Percentiles rank a stretch among this genome's conserved stretches.
phyloP scores from a whole-genome alignment of 2,797 vertebrate genomes.

The Neostethus bicornis region DNA sequence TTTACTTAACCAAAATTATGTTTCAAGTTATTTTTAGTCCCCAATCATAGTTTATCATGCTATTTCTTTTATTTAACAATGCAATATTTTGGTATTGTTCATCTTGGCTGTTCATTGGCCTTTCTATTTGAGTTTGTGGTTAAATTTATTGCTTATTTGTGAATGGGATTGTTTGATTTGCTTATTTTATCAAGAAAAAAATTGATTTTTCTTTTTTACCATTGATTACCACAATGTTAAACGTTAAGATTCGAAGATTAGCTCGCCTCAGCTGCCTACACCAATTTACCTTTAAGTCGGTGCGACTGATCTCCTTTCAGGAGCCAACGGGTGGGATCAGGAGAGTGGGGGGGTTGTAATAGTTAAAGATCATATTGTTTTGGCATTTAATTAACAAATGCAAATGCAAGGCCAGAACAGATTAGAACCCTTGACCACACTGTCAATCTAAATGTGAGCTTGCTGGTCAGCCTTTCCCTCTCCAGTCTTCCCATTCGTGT shows the following conservation, averaged over 20 bases:
- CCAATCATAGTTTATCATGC: constrained; percentile 58
- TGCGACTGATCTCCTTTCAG: constrained; percentile 20
- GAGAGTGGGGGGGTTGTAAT: constrained; percentile 68
- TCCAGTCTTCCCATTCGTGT: constrained; percentile 32
- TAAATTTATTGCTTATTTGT: constrained; percentile 37
- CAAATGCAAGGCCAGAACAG: constrained; percentile 76
- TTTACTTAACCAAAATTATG: constrained; percentile 34
- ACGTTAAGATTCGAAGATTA: constrained; percentile 49
- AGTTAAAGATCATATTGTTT: constrained; percentile 80
- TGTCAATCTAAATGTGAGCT: constrained; percentile 71
- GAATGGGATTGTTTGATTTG: constrained; percentile 25
- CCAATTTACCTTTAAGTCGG: constrained; percentile 56
- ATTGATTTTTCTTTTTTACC: constrained; percentile 29
- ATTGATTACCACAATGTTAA: constrained; percentile 58
- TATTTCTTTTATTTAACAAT: constrained; percentile 26
- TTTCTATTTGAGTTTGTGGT: constrained; percentile 29
- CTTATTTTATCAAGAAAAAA: not conserved
- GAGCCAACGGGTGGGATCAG: constrained; percentile 5
- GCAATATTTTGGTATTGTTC: constrained; percentile 32
- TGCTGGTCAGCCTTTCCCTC: constrained; percentile 50
- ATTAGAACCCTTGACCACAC: constrained; percentile 74
- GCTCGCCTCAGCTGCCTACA: constrained; percentile 60
- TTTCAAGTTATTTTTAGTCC: constrained; percentile 11
- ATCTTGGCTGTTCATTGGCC: constrained; percentile 29
- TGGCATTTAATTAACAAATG: constrained; percentile 84